Evolutionary conservation across 2,888 invertebrate species (phyloP), one percentile per base, ranked within the genome.

Genomic region (Chrysolina haemoptera): DNA sequence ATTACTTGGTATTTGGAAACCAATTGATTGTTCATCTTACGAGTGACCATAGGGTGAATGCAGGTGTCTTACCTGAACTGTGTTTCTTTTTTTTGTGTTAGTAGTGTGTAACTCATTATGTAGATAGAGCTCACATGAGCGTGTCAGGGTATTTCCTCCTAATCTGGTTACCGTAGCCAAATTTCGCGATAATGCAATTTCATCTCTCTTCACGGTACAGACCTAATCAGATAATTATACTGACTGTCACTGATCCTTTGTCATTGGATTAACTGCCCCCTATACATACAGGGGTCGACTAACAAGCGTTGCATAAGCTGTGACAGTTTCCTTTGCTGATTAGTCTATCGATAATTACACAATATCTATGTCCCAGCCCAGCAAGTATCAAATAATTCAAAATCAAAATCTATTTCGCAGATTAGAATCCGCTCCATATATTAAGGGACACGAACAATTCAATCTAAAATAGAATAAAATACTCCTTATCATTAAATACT

Each of bases 221-320:
- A 35, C n/a, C 68, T 62, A 59, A 68, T 68, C 68, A 55, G 22
- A 68, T 68, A 68, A 62, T 59, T 27, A 22, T 68, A 16, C 59
- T 11, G 20, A 20, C 59, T 68, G 62, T 68, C 62, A 43, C 27
- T 68, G 43, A 68, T 59, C 22, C 68, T 20, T 18, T 68, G 16
- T 68, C 22, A 68, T 59, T 59, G 62, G 62, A 68, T 68, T 59
- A 68, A 59, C 43, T 22, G 68, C 59, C 27, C 59, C 22, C 22
- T 59, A 59, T 59, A 59, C 27, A 59, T 59, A 59, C 35, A 27
- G 1, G 59, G 59, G 27, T 22, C 35, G n/a, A 3, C 59, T 59
- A 68, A 53, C 59, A 55, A 55, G 14, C 55, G 41, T 4, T 41
- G 12, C 55, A 18, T 68, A 41, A 22, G 59, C 27, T 22, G 59